Evolutionary conservation across 2,113 vertebrate genomes (phyloP).

Genomic region (Cyprichromis sp.): DNA sequence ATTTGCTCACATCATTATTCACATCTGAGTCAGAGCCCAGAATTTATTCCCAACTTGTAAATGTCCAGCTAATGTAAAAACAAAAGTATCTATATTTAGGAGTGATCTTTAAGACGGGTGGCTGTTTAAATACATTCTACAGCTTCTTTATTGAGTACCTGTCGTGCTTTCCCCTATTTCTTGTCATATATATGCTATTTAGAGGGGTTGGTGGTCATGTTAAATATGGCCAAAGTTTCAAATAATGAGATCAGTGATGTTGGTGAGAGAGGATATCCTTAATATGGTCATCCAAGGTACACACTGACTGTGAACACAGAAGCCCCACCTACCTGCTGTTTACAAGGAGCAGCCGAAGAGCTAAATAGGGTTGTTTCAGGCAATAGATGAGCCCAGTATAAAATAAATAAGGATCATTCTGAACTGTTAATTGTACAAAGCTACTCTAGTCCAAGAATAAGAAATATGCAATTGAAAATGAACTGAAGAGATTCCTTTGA

Average conservation of each 20-base stretch:
- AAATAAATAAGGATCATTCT: not conserved
- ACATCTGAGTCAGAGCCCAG: not conserved
- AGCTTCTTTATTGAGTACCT: not conserved
- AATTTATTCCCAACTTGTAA: not conserved
- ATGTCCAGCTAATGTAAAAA: not conserved
- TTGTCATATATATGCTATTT: not conserved
- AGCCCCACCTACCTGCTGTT: not conserved
- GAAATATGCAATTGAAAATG: not conserved
- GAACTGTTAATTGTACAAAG: not conserved
- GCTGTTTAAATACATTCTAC: not conserved
- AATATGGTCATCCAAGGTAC: not conserved
- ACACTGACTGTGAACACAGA: not conserved
- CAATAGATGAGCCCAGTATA: not conserved
- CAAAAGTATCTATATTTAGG: not conserved
- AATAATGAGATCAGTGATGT: not conserved
- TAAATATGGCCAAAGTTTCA: not conserved
- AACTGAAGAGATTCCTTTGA: not conserved
- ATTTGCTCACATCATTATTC: not conserved
- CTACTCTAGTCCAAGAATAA: not conserved
- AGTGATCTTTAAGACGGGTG: not conserved
- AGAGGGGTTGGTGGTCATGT: not conserved
- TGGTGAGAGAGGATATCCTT: not conserved
- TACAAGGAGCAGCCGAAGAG: not conserved
- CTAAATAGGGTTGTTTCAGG: not conserved
- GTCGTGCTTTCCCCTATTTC: not conserved